These are phyloP conservation scores for Ceratoteleas bidentatus DNA, from an alignment of 1,140 invertebrate species.

Conservation along the genomic window DNA sequence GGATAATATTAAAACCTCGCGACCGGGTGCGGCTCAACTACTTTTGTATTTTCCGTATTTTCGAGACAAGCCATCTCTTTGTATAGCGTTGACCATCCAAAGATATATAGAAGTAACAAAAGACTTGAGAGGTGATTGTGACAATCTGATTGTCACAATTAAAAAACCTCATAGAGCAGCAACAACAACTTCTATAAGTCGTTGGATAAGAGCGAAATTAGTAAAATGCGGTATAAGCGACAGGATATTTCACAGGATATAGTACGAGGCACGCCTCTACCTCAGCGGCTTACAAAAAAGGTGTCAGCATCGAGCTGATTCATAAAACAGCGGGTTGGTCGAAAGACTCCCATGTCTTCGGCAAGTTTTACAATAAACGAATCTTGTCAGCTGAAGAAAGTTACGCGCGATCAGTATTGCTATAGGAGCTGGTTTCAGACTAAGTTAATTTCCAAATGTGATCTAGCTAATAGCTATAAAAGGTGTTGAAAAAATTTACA, in stretches of 20 bases:
- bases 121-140: conserved; percentile 1
- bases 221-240: neutral
- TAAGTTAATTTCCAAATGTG: neutral
- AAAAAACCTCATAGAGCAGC: neutral
- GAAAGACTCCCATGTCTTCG: neutral
- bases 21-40: neutral
- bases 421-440: neutral
- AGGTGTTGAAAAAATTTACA: neutral
- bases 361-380: conserved; percentile 1
- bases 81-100: neutral
- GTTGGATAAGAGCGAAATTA: neutral
- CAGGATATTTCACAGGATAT: neutral
- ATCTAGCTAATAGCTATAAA: neutral
- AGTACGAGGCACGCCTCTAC: conserved; percentile 4
- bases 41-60: neutral
- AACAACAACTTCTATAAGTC: neutral
- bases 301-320: neutral
- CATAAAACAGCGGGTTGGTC: conserved; percentile 2
- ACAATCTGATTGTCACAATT: neutral
- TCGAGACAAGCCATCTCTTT: neutral
- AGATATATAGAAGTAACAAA: neutral
- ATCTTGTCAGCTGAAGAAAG: neutral
- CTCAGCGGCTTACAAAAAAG: conserved; percentile 4
- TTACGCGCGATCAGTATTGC: neutral
- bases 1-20: conserved; percentile 1